Percentiles rank a stretch among this genome's conserved stretches.
Conservation (phyloP, 2,113 vertebrate species). For the Carassius auratus region DNA sequence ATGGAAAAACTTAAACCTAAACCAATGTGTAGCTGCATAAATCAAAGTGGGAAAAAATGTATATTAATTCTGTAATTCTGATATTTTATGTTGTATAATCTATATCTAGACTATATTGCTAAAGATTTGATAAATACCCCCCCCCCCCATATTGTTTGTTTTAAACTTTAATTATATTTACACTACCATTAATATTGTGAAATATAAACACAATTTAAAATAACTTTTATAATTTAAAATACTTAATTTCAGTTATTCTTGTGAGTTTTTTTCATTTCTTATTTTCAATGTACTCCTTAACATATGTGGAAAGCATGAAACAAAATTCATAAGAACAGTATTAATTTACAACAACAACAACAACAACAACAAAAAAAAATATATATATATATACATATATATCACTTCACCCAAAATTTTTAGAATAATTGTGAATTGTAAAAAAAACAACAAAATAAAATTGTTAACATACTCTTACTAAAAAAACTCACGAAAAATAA, state of each 20-base stretch:
- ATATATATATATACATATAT: too few species aligned
- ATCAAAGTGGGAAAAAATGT: not conserved
- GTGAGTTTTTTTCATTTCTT: too few species aligned
- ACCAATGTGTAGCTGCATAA: not conserved
- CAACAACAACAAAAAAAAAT: too few species aligned
- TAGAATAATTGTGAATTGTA: too few species aligned
- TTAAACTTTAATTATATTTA: not conserved
- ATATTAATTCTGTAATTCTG: not conserved
- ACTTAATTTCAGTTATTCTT: too few species aligned
- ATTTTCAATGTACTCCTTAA: not conserved
- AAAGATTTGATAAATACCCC: too few species aligned
- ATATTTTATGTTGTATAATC: not conserved
- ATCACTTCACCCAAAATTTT: too few species aligned
- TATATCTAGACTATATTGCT: not conserved
- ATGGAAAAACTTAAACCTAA: not conserved
- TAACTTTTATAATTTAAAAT: not conserved
- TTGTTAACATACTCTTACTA: not conserved
- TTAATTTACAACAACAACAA: not conserved
- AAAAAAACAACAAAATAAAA: too few species aligned
- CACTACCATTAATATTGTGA: not conserved
- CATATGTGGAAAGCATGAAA: not conserved
- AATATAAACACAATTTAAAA: not conserved
- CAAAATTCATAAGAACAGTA: not conserved
- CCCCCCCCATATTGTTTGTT: not conserved
- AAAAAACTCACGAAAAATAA: not conserved